A percentile compares a stretch with the other conserved stretches of the same genome.
phyloP scores from a whole-genome alignment of 2,797 vertebrate genomes.

The Champsocephalus gunnari region DNA sequence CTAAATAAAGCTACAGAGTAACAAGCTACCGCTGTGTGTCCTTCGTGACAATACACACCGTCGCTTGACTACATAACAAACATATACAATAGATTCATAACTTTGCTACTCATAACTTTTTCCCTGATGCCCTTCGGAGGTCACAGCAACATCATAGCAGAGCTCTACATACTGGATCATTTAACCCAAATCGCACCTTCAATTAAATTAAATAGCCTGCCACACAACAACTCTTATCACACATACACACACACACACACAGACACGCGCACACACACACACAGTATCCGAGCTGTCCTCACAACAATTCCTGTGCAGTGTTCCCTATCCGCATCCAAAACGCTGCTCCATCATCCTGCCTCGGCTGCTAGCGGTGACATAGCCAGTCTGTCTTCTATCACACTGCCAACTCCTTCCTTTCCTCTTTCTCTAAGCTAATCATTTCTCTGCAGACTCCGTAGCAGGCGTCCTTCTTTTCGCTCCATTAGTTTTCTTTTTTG shows the following conservation, averaged over 20 bases:
- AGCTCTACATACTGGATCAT: conserved; percentile 30
- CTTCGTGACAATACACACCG: conserved; percentile 26
- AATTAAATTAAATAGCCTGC: background rate
- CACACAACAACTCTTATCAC: conserved; percentile 32
- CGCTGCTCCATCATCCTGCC: conserved; percentile 46
- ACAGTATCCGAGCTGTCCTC: conserved; percentile 35
- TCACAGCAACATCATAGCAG: conserved; percentile 40
- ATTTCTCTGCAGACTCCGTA: conserved; percentile 40
- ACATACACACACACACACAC: conserved; percentile 25
- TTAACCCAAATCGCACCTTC: conserved; percentile 20
- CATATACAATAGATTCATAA: conserved; percentile 18
- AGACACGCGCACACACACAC: conserved; percentile 35
- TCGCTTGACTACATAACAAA: conserved; percentile 35
- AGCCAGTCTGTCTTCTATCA: conserved; percentile 38
- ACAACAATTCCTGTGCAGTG: conserved; percentile 13
- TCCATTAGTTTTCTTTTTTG: conserved; percentile 60
- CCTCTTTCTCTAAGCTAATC: conserved; percentile 66
- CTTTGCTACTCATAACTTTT: conserved; percentile 43
- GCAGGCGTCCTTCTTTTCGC: conserved; percentile 29
- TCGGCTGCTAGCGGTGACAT: conserved; percentile 52
- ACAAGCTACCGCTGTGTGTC: conserved; percentile 13
- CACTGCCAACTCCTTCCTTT: conserved; percentile 35
- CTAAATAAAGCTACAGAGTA: conserved; percentile 40
- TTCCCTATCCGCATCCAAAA: conserved; percentile 46
- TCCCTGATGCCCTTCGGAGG: conserved; percentile 44